phyloP scores from a whole-genome alignment of 2,797 vertebrate genomes.

The Enteromius afrohamiltoni region DNA sequence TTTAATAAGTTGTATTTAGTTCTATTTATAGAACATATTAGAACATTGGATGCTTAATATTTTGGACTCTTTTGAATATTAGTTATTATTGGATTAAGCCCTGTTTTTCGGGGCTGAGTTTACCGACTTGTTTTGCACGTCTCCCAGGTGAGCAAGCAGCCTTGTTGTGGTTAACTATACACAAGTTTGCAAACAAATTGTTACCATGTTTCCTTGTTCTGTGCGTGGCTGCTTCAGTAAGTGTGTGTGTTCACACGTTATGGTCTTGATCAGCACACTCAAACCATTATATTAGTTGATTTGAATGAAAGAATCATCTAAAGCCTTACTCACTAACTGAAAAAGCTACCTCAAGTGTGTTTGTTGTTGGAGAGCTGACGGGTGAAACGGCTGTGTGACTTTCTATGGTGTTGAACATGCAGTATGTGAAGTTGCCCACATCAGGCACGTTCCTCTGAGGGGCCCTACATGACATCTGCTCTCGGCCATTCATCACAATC shows the following conservation, averaged over 20 bases:
- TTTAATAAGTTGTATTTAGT: neutral
- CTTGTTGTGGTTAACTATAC: neutral
- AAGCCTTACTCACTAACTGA: neutral
- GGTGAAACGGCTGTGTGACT: neutral
- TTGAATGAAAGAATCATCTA: neutral
- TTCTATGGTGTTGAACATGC: neutral
- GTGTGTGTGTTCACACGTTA: neutral
- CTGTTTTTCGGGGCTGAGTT: neutral
- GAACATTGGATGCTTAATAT: neutral
- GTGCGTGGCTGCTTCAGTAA: neutral
- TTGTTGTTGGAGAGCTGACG: neutral
- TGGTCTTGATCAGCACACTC: neutral
- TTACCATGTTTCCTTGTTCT: neutral
- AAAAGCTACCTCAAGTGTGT: neutral
- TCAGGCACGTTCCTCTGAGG: neutral
- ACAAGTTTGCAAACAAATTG: neutral
- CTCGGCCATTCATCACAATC: conserved; percentile 7
- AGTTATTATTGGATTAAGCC: neutral
- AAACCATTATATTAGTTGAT: neutral
- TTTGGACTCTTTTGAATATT: neutral
- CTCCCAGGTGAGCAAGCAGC: neutral
- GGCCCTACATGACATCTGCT: neutral
- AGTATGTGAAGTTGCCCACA: neutral
- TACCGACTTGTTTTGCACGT: too few species aligned
- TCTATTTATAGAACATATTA: too few species aligned